Conservation (phyloP, 2,888 invertebrate genomes). For the Chromoteleia sp. region DNA sequence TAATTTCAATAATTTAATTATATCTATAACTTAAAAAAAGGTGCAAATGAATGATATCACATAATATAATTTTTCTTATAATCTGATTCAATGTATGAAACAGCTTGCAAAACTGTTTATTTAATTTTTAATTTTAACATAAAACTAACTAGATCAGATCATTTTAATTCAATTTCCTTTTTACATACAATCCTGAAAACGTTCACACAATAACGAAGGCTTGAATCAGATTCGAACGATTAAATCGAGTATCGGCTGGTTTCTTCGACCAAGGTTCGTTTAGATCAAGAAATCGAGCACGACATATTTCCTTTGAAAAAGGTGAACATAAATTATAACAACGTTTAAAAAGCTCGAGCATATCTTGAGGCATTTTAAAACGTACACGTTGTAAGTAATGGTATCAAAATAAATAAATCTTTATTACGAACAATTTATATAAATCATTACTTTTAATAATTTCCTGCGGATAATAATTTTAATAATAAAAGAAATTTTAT, state of each 20-base stretch:
- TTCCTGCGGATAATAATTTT: no score
- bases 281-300: constrained; percentile 12
- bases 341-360: background rate
- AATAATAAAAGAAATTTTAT: no score
- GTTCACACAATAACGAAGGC: constrained; percentile 16
- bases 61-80: no score
- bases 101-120: background rate
- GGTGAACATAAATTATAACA: constrained; percentile 10
- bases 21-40: no score
- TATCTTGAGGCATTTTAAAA: background rate
- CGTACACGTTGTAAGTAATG: background rate
- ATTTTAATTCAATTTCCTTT: background rate
- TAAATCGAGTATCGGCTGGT: constrained; percentile 10
- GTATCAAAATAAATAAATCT: constrained; percentile 8
- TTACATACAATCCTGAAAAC: background rate
- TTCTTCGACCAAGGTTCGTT: constrained; percentile 8
- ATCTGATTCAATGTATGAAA: background rate
- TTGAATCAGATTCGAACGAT: constrained; percentile 25
- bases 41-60: no score
- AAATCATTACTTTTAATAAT: no score
- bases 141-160: constrained; percentile 21
- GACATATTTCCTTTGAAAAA: background rate
- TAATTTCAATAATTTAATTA: no score
- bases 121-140: no score
- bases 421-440: no score